Evolutionary conservation across 1,140 invertebrate genomes (phyloP).

Genomic region (Zophobas atratus): DNA sequence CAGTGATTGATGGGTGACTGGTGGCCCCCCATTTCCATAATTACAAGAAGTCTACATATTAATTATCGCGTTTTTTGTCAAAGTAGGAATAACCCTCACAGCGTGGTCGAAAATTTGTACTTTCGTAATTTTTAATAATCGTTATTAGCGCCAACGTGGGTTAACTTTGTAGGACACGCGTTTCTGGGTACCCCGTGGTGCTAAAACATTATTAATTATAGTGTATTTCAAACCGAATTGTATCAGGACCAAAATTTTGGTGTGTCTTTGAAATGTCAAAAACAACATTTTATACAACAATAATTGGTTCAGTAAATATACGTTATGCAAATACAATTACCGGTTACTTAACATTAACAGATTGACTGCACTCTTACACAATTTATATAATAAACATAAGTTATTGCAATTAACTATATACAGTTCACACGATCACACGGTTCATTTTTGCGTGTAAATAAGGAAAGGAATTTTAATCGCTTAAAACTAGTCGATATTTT

Average conservation of each 20-base stretch:
- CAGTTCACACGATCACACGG: background rate
- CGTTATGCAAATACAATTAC: conserved; percentile 35
- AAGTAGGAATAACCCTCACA: background rate
- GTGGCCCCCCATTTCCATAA: background rate
- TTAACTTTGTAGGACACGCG: background rate
- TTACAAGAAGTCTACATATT: background rate
- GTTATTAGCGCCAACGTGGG: too few relatives aligned
- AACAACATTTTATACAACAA: conserved; percentile 7
- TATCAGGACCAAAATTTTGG: background rate
- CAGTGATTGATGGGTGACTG: conserved; percentile 9
- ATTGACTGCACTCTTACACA: conserved; percentile 20
- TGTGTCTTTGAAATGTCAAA: conserved; percentile 7
- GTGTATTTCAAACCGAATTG: background rate
- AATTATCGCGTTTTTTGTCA: background rate
- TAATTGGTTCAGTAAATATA: conserved; percentile 19
- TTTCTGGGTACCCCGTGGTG: background rate
- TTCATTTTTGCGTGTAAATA: conserved; percentile 6
- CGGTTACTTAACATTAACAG: conserved; percentile 26
- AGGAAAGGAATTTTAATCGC: conserved; percentile 28
- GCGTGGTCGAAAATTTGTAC: background rate
- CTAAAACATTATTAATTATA: background rate
- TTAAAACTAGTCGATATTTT: background rate
- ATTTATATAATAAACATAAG: conserved; percentile 27
- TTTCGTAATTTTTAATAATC: background rate
- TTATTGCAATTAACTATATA: conserved; percentile 20